Evolutionary conservation across 2,113 vertebrate genomes (phyloP), one percentile per base, ranked within the genome.

Genomic region (Abramis brama): DNA sequence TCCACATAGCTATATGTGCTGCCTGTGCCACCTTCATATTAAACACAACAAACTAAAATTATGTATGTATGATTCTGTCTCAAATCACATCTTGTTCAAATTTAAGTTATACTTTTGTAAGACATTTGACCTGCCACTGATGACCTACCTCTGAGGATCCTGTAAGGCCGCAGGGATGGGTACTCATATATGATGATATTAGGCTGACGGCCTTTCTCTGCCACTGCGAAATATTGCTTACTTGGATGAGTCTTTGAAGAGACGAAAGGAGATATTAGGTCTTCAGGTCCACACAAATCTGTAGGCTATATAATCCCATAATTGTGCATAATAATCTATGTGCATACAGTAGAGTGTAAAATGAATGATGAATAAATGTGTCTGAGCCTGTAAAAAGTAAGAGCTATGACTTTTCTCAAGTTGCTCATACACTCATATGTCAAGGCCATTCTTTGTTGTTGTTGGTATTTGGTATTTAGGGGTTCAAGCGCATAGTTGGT

Each of bases 131-230:
- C 13, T 47, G 50, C 19, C 4, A 39, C 19, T 47, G 5, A 76
- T 76, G 73, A 27, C 23, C 74, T 88, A 98, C 98, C 97, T 96
- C 84, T 93, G 45, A 99, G 94, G 83, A 97, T 93, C 88, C 96
- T 94, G 91, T 96, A 95, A 3, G 94, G 96, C 27, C 50, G 93
- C 90, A 97, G 85, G 0, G 96, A 96, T 77, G 97, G 96, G 86
- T 95, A 98, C 62, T 97, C 94, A n/a, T 98, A 99, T 86, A 99
- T 89, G 6, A 98, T 92, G 89, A 99, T 94, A 81, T 94, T 85
- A 62, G 98, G 97, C 36, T 91, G 93, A 84, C 79, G 83, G 85
- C 97, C 98, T 87, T 99, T 99, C 91, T 99, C 98, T 91, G 96
- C 97, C 78, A 97, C 94, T 57, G 91, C 94, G 89, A 99, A 96